phyloP scores from a whole-genome alignment of 2,113 vertebrate species.

The Peromyscus polionotus region DNA sequence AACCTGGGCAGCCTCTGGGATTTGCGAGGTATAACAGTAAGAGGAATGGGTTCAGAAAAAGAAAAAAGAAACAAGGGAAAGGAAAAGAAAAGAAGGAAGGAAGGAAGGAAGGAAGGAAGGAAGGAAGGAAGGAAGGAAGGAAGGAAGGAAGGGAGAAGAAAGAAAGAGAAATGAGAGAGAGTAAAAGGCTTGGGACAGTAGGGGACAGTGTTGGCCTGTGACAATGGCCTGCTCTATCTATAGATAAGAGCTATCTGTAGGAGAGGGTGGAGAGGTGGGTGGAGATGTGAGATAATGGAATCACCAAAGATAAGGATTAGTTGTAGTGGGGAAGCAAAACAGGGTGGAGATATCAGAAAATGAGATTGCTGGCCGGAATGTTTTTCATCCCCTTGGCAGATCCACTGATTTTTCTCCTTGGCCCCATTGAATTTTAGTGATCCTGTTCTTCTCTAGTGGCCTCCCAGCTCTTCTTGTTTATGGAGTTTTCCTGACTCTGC shows the following conservation, averaged over 20 bases:
- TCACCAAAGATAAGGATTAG: neutral
- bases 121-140: neutral
- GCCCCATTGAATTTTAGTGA: neutral
- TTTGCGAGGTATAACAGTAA: neutral
- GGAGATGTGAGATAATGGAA: neutral
- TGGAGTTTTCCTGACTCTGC: neutral
- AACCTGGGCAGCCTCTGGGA: neutral
- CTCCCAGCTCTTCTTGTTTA: neutral
- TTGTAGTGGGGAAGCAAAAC: neutral
- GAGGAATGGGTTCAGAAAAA: neutral
- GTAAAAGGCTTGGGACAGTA: neutral
- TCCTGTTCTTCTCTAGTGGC: neutral
- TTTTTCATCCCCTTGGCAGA: neutral
- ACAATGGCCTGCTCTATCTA: neutral
- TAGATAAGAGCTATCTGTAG: neutral
- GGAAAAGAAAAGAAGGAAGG: too few species aligned
- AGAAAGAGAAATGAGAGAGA: neutral
- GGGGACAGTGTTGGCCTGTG: neutral
- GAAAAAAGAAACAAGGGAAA: neutral
- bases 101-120: too few species aligned
- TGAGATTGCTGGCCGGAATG: neutral
- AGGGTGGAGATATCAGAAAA: conserved; percentile 18
- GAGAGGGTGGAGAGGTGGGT: neutral
- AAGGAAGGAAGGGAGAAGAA: accelerated
- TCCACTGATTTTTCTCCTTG: neutral